Base-by-base conservation (phyloP, 23 tunicate species). In the Halocynthia roretzi region DNA sequence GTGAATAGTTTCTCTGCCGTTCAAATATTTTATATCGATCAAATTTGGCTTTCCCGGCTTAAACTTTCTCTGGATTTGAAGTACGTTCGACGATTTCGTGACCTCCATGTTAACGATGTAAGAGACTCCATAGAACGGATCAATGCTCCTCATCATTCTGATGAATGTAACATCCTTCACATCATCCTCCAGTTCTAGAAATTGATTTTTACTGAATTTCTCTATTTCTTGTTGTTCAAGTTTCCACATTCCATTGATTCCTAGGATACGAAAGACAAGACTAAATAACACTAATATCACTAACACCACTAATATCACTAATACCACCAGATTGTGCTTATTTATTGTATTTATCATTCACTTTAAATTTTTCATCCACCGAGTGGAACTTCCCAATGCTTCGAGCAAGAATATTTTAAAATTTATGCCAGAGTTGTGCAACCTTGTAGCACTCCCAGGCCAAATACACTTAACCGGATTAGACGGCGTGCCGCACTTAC, bases 231-330 rank as follows among this genome's bases (percentile, higher is more conserved):
- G 62, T 9, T 74, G 81, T 71, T 90, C 96, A 7, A 68, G 61
- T 54, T 64, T 90, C 89, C 96, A 84, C 89, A 84, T 84, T 23
- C 96, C 96, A 54, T 90, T 90, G 11, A 90, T 52, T 19, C 96
- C 92, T 31, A 31, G 44, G 44, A 31, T 31, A 31, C 44, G 4
- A 31, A 31, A 31, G 44, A 31, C 4, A 31, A 31, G 44, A 31
- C 44, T 31, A 4, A 31, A 31, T 31, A 31, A 31, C 44, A 31
- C 44, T 31, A 31, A 31, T 31, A 1, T 4, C 44, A 4, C 44
- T 31, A 31, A 31, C 4, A 1, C 44, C 44, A 4, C 44, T 31
- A 31, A 31, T 31, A 31, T 31, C 44, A 31, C 44, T 4, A 31
- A 4, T 1, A 4, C 44, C 4, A 4, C 44, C 44, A 31, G 44